Conservation (phyloP, 2,888 invertebrate genomes). For the Drosophila hamatofila region DNA sequence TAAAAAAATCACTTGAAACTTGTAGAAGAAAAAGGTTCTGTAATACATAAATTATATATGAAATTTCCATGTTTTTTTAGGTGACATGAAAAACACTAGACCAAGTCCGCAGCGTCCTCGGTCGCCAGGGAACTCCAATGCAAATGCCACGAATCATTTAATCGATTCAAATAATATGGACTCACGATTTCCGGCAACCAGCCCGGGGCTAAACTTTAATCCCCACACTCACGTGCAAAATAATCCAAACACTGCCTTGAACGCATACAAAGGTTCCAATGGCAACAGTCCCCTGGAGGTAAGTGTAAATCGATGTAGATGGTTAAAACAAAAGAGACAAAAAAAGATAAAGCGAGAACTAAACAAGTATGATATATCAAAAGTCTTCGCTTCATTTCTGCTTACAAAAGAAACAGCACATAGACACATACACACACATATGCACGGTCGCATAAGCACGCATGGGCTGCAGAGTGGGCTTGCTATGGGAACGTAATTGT, state of each 20-base stretch:
- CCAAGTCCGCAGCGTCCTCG: constrained; percentile 83
- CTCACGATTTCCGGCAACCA: constrained; percentile 77
- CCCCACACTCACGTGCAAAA: constrained; percentile 61
- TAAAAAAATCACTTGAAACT: neutral
- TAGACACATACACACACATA: too few relatives aligned
- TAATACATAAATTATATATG: neutral
- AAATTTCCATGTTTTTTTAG: constrained; percentile 45
- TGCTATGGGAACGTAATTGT: too few relatives aligned
- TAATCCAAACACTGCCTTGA: constrained; percentile 62
- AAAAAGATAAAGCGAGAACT: too few relatives aligned
- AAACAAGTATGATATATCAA: too few relatives aligned
- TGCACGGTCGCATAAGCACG: too few relatives aligned
- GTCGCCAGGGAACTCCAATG: constrained; percentile 65
- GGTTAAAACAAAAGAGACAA: neutral
- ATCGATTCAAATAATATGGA: constrained; percentile 73
- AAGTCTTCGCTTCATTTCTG: too few relatives aligned
- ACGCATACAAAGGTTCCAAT: constrained; percentile 62
- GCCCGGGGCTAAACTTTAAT: constrained; percentile 83
- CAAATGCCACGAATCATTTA: constrained; percentile 45
- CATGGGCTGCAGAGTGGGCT: too few relatives aligned
- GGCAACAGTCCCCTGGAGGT: constrained; percentile 59
- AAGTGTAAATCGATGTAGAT: constrained; percentile 14
- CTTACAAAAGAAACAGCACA: too few relatives aligned
- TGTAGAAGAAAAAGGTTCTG: neutral
- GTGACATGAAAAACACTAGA: constrained; percentile 84